These are phyloP conservation scores for Orchesella flavescens DNA, from an alignment of 2,888 invertebrate species.

Conservation along the genomic window DNA sequence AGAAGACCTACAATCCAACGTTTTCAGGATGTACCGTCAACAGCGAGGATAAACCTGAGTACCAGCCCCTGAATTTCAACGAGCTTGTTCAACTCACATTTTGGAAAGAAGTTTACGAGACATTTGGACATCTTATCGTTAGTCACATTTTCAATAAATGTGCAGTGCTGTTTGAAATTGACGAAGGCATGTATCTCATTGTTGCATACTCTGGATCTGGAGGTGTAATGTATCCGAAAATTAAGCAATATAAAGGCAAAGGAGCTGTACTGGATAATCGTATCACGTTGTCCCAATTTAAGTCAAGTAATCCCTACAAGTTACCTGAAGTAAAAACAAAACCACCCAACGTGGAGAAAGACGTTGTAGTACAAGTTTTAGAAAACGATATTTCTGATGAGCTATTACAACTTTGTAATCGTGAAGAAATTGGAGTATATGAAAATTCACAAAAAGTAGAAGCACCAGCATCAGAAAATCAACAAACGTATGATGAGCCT, in stretches of 20 bases:
- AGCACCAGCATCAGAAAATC: too few species aligned
- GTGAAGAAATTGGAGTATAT: too few species aligned
- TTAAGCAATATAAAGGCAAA: background rate
- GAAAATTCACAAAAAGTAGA: background rate
- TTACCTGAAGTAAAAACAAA: background rate
- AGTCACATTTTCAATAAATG: slow-evolving; percentile 57
- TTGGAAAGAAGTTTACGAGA: slow-evolving; percentile 60
- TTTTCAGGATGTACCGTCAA: slow-evolving; percentile 13
- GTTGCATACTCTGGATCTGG: background rate
- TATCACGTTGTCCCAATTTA: background rate
- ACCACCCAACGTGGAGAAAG: too few species aligned
- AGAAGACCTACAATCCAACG: background rate
- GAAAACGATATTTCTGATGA: too few species aligned
- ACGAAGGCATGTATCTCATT: slow-evolving; percentile 32
- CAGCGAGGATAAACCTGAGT: slow-evolving; percentile 8
- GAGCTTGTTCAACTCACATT: slow-evolving; percentile 48
- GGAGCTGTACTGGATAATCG: background rate
- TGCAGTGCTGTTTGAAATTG: slow-evolving; percentile 42
- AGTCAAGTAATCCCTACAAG: background rate
- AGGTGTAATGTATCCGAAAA: background rate
- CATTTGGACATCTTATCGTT: slow-evolving; percentile 35
- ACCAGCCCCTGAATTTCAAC: slow-evolving; percentile 50
- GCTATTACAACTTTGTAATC: too few species aligned
- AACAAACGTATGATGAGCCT: too few species aligned
- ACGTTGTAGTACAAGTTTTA: too few species aligned